These are phyloP conservation scores for Hirundo rustica DNA, from an alignment of 2,797 vertebrate species.

Conservation along the genomic window DNA sequence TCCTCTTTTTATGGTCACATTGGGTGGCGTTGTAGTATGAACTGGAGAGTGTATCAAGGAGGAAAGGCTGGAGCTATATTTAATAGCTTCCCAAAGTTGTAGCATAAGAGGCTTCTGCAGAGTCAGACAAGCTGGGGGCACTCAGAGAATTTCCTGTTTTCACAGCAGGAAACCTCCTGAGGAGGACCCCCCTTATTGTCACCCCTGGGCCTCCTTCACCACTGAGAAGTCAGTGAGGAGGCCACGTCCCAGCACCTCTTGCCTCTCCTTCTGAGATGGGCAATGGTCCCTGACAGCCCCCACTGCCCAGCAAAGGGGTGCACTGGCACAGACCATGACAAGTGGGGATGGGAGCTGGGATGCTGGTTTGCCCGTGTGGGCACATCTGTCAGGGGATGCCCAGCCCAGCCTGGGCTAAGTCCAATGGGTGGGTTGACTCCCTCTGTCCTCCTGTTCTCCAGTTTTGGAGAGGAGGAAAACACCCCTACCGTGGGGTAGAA, in stretches of 20 bases:
- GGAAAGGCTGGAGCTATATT: background rate
- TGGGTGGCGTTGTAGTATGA: background rate
- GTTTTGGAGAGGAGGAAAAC: background rate
- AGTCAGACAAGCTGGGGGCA: background rate
- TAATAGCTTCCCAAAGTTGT: background rate
- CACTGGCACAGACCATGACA: background rate
- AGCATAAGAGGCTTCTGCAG: background rate
- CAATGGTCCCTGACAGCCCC: accelerated
- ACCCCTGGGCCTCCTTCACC: background rate
- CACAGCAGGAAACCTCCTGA: background rate
- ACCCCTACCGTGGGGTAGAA: background rate
- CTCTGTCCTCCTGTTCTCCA: background rate
- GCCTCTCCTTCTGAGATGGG: background rate
- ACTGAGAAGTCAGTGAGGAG: background rate
- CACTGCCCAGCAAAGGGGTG: background rate
- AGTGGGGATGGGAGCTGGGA: background rate
- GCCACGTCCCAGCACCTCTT: background rate
- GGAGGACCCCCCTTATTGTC: accelerated
- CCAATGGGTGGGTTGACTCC: accelerated
- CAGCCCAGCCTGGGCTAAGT: background rate
- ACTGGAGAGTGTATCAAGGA: background rate
- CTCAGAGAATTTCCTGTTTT: background rate
- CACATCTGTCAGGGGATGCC: background rate
- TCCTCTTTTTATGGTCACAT: background rate
- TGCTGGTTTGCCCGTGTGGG: accelerated